Conservation (phyloP, 2,888 invertebrate species). For the Ectemnius cavifrons region DNA sequence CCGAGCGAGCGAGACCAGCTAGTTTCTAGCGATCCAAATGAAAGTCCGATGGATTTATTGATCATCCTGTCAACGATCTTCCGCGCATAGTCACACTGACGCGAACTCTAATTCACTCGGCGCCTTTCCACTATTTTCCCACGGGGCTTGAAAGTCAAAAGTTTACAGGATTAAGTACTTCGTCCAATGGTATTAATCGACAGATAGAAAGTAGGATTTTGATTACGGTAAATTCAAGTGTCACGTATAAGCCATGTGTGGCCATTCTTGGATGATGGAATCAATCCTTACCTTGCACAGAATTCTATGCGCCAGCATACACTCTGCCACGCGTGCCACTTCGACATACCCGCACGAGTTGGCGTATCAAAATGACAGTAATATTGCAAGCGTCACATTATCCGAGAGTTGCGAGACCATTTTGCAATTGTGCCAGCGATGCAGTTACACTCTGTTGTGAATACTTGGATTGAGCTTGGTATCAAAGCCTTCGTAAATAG, state of each 20-base stretch:
- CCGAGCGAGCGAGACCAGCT: constrained; percentile 9
- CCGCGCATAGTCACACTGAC: too few species aligned
- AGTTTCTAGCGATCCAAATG: neutral
- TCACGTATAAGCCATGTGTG: neutral
- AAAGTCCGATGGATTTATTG: constrained; percentile 34
- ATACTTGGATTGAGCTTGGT: neutral
- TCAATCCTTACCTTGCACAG: neutral
- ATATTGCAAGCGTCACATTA: constrained; percentile 7
- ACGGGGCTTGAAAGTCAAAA: too few species aligned
- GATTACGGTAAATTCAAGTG: too few species aligned
- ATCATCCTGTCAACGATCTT: constrained; percentile 15
- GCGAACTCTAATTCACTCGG: too few species aligned
- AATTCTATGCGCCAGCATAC: neutral
- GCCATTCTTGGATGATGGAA: neutral
- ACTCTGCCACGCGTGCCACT: neutral
- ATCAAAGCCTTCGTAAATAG: neutral
- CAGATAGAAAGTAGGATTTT: too few species aligned
- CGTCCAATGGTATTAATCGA: too few species aligned
- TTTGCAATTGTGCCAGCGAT: neutral
- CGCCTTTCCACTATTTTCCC: too few species aligned
- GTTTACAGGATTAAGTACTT: too few species aligned
- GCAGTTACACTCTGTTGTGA: neutral
- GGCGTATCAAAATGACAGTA: constrained; percentile 9
- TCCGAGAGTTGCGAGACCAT: neutral
- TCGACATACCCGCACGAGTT: neutral